A percentile compares a stretch with the other conserved stretches of the same genome.
phyloP scores from a whole-genome alignment of 1,140 invertebrate genomes.

The Drosophila nigrodunni region DNA sequence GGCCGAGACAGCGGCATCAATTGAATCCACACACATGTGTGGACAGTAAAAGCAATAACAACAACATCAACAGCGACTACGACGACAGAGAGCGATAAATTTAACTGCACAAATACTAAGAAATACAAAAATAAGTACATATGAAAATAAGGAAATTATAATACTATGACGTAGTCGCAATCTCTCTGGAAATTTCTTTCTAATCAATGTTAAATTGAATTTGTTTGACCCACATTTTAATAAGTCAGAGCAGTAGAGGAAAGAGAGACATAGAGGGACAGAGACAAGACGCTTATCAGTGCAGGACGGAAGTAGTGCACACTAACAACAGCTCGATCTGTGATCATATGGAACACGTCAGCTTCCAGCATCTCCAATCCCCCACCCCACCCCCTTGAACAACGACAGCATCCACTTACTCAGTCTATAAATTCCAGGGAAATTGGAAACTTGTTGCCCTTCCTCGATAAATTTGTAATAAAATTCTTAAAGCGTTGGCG shows the following conservation, averaged over 20 bases:
- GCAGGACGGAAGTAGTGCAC: constrained; percentile 57
- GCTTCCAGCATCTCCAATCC: constrained; percentile 2
- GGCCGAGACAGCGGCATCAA: constrained; percentile 19
- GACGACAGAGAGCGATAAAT: constrained; percentile 21
- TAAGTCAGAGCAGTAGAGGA: constrained; percentile 13
- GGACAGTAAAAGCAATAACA: constrained; percentile 12
- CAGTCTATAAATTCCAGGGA: constrained; percentile 30
- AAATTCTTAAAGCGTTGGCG: constrained; percentile 26
- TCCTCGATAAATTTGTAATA: not conserved
- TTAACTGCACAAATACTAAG: constrained; percentile 31
- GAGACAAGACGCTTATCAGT: constrained; percentile 57
- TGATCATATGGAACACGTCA: constrained; percentile 63
- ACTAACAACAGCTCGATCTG: not conserved
- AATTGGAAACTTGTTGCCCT: constrained; percentile 71
- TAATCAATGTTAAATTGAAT: constrained; percentile 67
- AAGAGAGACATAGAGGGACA: not conserved
- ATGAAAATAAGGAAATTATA: constrained; percentile 33
- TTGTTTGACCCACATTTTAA: constrained; percentile 63
- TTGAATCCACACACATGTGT: constrained; percentile 42
- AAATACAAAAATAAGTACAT: constrained; percentile 11
- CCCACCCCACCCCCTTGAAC: not conserved
- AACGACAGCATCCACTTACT: constrained; percentile 39
- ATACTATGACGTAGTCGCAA: constrained; percentile 24
- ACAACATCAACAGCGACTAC: constrained; percentile 1
- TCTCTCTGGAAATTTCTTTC: constrained; percentile 60